phyloP scores from a whole-genome alignment of 2,888 invertebrate genomes.

The Chaetoderma sp. region DNA sequence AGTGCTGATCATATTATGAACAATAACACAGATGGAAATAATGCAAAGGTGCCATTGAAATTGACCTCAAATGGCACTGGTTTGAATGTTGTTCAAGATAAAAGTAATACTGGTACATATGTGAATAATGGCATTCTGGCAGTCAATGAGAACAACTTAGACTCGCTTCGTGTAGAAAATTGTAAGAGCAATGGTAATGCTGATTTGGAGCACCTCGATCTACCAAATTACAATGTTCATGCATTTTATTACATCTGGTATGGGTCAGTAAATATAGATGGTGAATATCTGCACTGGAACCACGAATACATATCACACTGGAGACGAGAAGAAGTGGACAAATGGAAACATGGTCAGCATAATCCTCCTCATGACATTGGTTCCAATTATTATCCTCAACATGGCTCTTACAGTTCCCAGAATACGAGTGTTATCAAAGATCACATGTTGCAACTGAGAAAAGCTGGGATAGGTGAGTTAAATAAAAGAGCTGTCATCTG shows the following conservation, averaged over 20 bases:
- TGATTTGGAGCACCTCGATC: background rate
- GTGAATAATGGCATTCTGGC: background rate
- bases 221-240: constrained; percentile 64
- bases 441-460: constrained; percentile 76
- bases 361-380: constrained; percentile 74
- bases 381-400: constrained; percentile 72
- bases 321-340: constrained; percentile 64
- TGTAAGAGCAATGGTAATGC: background rate
- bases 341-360: constrained; percentile 72
- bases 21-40: too few species aligned
- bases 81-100: too few species aligned
- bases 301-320: constrained; percentile 67
- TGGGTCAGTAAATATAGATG: constrained; percentile 61
- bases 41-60: too few species aligned
- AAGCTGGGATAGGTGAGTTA: constrained; percentile 72
- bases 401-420: constrained; percentile 74
- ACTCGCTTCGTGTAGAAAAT: background rate
- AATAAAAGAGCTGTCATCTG: background rate
- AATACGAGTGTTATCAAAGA: constrained; percentile 72
- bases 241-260: constrained; percentile 71
- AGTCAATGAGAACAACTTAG: background rate
- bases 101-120: too few species aligned
- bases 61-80: too few species aligned
- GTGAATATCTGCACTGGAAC: constrained; percentile 69
- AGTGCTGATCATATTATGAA: too few species aligned